Evolutionary conservation across 1,140 invertebrate genomes (phyloP).

Genomic region (Pseudomyrmex gracilis): DNA sequence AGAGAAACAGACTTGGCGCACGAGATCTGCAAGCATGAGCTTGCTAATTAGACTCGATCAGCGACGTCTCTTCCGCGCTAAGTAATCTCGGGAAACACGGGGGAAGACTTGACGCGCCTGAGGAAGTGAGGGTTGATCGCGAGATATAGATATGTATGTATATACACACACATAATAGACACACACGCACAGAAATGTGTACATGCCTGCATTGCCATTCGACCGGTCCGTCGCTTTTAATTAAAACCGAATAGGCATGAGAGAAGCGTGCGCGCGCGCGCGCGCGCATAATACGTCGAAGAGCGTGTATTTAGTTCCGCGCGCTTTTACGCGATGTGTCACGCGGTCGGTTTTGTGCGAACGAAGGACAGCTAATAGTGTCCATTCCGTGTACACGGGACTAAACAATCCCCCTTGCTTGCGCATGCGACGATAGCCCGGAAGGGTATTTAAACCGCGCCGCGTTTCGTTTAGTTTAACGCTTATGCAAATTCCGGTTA

Average conservation of each 20-base stretch:
- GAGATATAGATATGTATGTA: not conserved
- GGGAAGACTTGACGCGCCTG: no score
- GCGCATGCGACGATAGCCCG: slow-evolving; percentile 28
- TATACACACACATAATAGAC: no score
- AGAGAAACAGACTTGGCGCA: not conserved
- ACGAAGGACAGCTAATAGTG: slow-evolving; percentile 8
- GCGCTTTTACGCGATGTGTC: not conserved
- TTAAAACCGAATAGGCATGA: slow-evolving; percentile 6
- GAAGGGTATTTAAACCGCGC: slow-evolving; percentile 33
- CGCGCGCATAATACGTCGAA: not conserved
- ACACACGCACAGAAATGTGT: no score
- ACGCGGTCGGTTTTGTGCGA: not conserved
- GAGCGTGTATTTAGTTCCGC: not conserved
- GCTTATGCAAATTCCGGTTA: slow-evolving; percentile 27
- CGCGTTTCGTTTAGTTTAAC: slow-evolving; percentile 10
- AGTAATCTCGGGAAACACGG: slow-evolving; percentile 28
- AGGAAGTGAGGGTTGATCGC: not conserved
- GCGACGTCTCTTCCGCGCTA: slow-evolving; percentile 21
- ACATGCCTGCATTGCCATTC: no score
- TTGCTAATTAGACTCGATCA: slow-evolving; percentile 20
- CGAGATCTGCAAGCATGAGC: not conserved
- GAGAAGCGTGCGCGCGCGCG: not conserved
- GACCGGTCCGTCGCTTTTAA: slow-evolving; percentile 18
- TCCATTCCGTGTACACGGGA: not conserved
- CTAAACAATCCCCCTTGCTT: not conserved